Evolutionary conservation across 2,888 invertebrate species (phyloP), one percentile per base, ranked within the genome.

Genomic region (Drosophila mimica): DNA sequence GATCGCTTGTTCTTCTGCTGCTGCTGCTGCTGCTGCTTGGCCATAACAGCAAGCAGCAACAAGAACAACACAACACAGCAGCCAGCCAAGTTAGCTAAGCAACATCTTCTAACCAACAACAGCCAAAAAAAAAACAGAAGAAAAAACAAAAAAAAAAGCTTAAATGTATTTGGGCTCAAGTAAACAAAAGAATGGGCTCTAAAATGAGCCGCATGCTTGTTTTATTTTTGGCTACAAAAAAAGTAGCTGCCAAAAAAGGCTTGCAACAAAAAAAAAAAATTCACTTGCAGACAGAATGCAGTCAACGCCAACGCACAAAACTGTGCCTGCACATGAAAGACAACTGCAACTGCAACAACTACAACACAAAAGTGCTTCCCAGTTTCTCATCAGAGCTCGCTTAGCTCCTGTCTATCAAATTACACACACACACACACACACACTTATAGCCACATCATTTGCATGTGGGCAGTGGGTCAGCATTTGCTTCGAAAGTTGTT

Each of bases 401-500:
- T 36, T 43, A 52, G 64, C 59, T 68, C 33, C 72, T 72, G 80
- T 79, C 78, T 43, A 75, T 75, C 78, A 79, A 78, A 63, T 36
- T 49, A 43, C 53, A 48, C 28, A 51, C 53, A 65, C 53, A 40
- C 52, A 52, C 59, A 46, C 56, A 46, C 43, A n/a, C 36, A 17
- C 15, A 20, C 52, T 31, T 34, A 25, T 49, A 31, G 61, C 49
- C 78, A 76, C 76, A 59, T 81, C 75, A 86, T 83, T 83, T 86
- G 78, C 86, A 86, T 83, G 85, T 82, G 88, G 83, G 74, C 88
- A 87, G 83, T 83, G 88, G 83, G 83, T 83, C 88, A 83, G 88
- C 79, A 56, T 65, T 69, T 30, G 20, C 49, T 71, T 77, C 48
- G 78, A 83, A 81, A 85, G 81, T 83, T 74, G 74, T 53, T 25